A percentile compares a stretch with the other conserved stretches of the same genome.
Evolutionary conservation across 1,140 invertebrate species (phyloP).

Genomic region (Drosophila carrolli): DNA sequence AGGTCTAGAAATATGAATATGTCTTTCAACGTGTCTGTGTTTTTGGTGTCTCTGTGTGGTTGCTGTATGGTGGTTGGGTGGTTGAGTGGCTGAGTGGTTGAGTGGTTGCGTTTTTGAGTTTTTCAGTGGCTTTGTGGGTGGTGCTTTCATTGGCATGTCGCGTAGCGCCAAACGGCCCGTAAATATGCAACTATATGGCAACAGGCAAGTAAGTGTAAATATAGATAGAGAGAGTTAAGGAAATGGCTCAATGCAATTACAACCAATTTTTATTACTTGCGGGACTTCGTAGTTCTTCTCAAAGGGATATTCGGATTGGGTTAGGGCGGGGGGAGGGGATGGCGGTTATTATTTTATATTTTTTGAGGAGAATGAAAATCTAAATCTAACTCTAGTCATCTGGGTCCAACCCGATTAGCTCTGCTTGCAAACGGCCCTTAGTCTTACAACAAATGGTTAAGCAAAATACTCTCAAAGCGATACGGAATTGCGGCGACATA

Average conservation of each 20-base stretch:
- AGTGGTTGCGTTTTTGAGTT: conserved; percentile 17
- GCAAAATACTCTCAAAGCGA: conserved; percentile 94
- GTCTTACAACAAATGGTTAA: conserved; percentile 95
- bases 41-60: conserved; percentile 34
- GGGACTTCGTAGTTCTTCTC: conserved; percentile 18
- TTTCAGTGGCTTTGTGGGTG: conserved; percentile 12
- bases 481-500: conserved; percentile 95
- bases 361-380: conserved; percentile 51
- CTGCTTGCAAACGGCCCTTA: conserved; percentile 91
- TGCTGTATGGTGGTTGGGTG: conserved; percentile 11
- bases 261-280: conserved; percentile 45
- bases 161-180: conserved; percentile 56
- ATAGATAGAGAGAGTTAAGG: conserved; percentile 15
- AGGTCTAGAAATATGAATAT: conserved; percentile 71
- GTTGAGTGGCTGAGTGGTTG: conserved; percentile 6
- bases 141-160: conserved; percentile 41
- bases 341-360: neutral
- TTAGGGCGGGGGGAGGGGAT: neutral
- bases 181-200: conserved; percentile 67
- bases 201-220: conserved; percentile 32
- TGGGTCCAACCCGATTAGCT: conserved; percentile 92
- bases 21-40: conserved; percentile 66
- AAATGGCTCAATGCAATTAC: conserved; percentile 49
- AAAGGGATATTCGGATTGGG: conserved; percentile 11
- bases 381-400: conserved; percentile 88